A percentile compares a stretch with the other conserved stretches of the same genome.
Conservation (phyloP, 1,140 invertebrate genomes). For the Nilaparvata lugens region DNA sequence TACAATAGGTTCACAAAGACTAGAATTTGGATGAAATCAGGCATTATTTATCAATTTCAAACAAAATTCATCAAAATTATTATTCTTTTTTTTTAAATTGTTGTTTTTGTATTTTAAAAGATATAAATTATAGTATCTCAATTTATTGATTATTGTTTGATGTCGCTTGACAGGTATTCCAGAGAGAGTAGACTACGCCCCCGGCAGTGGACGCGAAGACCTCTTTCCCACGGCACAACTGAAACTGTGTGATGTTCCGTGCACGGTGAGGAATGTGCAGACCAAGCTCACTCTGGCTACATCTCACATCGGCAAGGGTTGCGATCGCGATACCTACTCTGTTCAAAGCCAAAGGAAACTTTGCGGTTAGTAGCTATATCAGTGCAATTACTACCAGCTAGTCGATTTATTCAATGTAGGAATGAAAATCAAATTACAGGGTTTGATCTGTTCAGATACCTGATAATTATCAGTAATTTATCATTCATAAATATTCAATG, state of each 20-base stretch:
- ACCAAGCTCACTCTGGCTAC: slow-evolving; percentile 62
- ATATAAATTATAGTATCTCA: background rate
- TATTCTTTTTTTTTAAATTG: too few relatives aligned
- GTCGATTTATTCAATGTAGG: too few relatives aligned
- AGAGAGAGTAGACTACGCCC: slow-evolving; percentile 83
- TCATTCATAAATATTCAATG: too few relatives aligned
- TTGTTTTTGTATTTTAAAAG: too few relatives aligned
- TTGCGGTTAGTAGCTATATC: slow-evolving; percentile 56
- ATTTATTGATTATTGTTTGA: background rate
- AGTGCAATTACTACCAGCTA: too few relatives aligned
- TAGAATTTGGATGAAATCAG: too few relatives aligned
- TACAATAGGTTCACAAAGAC: too few relatives aligned
- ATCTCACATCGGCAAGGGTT: slow-evolving; percentile 80
- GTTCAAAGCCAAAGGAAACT: slow-evolving; percentile 81
- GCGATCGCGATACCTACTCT: slow-evolving; percentile 85
- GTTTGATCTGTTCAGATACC: too few relatives aligned
- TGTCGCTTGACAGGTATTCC: slow-evolving; percentile 53
- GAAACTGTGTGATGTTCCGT: slow-evolving; percentile 80
- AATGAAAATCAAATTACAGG: too few relatives aligned
- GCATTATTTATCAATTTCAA: too few relatives aligned
- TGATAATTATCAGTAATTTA: too few relatives aligned
- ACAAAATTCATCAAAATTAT: too few relatives aligned
- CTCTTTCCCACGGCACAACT: slow-evolving; percentile 79
- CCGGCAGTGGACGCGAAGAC: slow-evolving; percentile 64
- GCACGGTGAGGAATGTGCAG: slow-evolving; percentile 50